These are phyloP conservation scores for Ephialtes manifestator DNA, from an alignment of 2,888 invertebrate species.

Conservation along the genomic window DNA sequence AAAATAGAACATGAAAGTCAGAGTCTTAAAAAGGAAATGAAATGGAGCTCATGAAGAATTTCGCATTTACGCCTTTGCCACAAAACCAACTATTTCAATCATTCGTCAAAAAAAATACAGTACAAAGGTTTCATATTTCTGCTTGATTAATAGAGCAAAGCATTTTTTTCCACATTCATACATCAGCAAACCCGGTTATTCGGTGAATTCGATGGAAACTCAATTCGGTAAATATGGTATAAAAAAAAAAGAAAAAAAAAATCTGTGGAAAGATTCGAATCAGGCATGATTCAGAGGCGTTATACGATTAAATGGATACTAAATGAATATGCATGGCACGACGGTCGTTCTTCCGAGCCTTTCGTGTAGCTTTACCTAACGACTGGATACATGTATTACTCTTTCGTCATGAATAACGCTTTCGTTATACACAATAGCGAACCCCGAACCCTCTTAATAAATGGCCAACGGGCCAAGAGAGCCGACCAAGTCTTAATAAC, in stretches of 20 bases:
- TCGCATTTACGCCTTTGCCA: too few relatives aligned
- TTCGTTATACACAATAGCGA: background rate
- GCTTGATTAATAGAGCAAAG: too few relatives aligned
- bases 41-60: too few relatives aligned
- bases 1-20: too few relatives aligned
- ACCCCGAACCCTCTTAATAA: background rate
- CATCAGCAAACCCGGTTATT: background rate
- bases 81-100: too few relatives aligned
- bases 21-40: too few relatives aligned
- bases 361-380: slow-evolving; percentile 4
- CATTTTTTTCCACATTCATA: too few relatives aligned
- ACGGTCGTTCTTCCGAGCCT: background rate
- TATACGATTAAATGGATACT: background rate
- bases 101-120: too few relatives aligned
- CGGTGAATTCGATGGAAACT: background rate
- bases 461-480: background rate
- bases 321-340: background rate
- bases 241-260: background rate
- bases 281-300: background rate
- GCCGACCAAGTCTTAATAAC: slow-evolving; percentile 24
- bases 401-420: background rate
- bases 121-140: background rate
- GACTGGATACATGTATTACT: slow-evolving; percentile 12
- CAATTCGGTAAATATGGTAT: background rate
- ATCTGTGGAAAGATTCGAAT: background rate